Base-by-base conservation (phyloP, 2,888 invertebrate species). In the Leptura quadrifasciata region DNA sequence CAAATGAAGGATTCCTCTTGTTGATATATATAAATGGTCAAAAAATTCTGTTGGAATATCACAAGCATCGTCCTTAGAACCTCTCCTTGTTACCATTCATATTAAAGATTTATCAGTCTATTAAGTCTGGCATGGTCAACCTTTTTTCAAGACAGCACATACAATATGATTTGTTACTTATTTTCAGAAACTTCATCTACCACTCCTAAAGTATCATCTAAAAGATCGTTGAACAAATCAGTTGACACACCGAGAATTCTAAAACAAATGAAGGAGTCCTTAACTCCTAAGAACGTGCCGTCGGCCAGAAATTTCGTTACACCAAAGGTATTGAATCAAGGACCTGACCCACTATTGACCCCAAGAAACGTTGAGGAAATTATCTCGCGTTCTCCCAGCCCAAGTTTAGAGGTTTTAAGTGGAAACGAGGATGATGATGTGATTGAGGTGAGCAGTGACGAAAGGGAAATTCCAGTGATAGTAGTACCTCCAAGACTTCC, bases 161-260 rank as follows among this genome's bases (percentile, higher is more conserved):
- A n/a, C n/a, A n/a, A n/a, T n/a, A n/a, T n/a, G n/a, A n/a, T n/a
- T n/a, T 63, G 9, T 15, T 63, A 63, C 9, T 63, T 3, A 12
- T 18, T 64, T 64, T 57, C 57, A 68, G 68, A 68, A 68, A 31
- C 12, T 2, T 47, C 20, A 15, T 12, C 21, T 1, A 47, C 12
- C 8, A 69, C 58, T 39, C 69, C 69, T 2, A 57, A 24, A 21
- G 54, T 35, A 15, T 60, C 75, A 20, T 73, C 75, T 12, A 79
- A 79, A 75, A 70, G 79, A 12, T 67, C 72, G 21, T 39, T 76
- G 1, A 79, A 79, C 27, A 76, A 61, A 60, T 76, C 79, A 10
- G 71, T 72, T 47, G 79, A 76, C 15, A 79, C 79, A 39, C 79
- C 79, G 17, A 76, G 76, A 18, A 71, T 58, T 17, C 54, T 76